Evolutionary conservation across 2,113 vertebrate genomes (phyloP).

Genomic region (Apodemus sylvaticus): DNA sequence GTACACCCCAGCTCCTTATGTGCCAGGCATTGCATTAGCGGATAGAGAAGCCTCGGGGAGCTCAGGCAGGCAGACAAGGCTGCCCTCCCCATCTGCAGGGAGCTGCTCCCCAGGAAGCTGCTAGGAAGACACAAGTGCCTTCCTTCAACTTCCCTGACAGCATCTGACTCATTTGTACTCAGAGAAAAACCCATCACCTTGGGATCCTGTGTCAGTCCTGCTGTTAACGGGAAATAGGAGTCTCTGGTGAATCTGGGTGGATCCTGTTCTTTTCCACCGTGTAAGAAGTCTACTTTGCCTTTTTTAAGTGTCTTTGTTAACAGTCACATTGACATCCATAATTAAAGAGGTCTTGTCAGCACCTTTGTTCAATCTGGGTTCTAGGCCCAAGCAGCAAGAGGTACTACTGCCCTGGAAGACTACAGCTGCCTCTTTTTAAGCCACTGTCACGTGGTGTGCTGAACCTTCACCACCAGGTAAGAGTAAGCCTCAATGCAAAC

Average conservation of each 20-base stretch:
- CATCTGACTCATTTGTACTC: not conserved
- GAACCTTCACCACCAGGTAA: not conserved
- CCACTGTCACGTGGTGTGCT: not conserved
- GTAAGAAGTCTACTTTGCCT: not conserved
- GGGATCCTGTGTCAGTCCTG: not conserved
- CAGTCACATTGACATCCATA: not conserved
- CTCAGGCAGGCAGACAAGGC: not conserved
- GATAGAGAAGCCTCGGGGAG: not conserved
- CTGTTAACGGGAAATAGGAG: not conserved
- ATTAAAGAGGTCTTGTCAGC: conserved; percentile 12
- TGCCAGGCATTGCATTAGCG: not conserved
- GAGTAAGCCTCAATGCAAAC: not conserved
- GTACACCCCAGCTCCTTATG: not conserved
- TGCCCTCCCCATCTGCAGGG: not conserved
- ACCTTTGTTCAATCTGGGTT: not conserved
- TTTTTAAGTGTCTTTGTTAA: not conserved
- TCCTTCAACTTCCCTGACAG: not conserved
- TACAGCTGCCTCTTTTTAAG: not conserved
- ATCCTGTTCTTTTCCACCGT: not conserved
- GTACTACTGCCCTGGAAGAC: not conserved
- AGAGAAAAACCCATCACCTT: conserved; percentile 26
- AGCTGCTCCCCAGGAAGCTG: not conserved
- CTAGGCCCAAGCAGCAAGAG: not conserved
- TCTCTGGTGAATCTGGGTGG: not conserved
- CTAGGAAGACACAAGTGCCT: rapidly evolving